Evolutionary conservation across 2,113 vertebrate species (phyloP), one percentile per base, ranked within the genome.

Genomic region (Grus americana): DNA sequence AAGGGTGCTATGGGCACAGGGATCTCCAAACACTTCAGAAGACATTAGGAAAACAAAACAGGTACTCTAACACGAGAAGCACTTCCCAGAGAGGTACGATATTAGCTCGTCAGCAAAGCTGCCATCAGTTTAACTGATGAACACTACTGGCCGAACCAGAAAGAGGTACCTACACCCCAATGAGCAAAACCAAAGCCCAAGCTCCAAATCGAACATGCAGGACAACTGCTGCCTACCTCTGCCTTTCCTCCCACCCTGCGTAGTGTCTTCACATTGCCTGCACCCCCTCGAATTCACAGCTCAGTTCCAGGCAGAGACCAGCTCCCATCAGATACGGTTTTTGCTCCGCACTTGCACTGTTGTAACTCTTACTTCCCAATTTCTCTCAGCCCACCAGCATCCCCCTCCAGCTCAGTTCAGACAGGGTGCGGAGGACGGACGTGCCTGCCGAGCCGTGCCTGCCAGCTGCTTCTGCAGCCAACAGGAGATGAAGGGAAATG

Each of bases 131-230:
- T 59, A 49, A 14, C 12, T 49, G 55, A 10, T 42, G 63, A 68
- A 59, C 5, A 1, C 30, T 38, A 10, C 79, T 88, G 76, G 50
- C 68, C 7, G 5, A 62, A 71, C 18, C 63, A 71, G 59, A 50
- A 17, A 12, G 18, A 34, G 63, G 32, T 24, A 9, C 1, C 0
- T 24, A 14, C 59, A 11, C 2, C 5, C 26, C 26, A 22, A 30
- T 0, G 3, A 52, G 59, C 67, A 61, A 80, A 93, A 83, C 22
- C 59, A 52, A 70, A 78, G 49, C 61, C 55, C 38, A 12, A 19
- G 42, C 32, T 59, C 59, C 67, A 55, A 67, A 63, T 38, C 5
- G 3, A 2, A 34, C 44, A 40, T 8, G 13, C 5, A 6, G 63
- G 32, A 38, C 42, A 29, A 4, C 32, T 67, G 24, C 88, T 82